Evolutionary conservation across 2,797 vertebrate species (phyloP).

Genomic region (Apodemus agrarius): DNA sequence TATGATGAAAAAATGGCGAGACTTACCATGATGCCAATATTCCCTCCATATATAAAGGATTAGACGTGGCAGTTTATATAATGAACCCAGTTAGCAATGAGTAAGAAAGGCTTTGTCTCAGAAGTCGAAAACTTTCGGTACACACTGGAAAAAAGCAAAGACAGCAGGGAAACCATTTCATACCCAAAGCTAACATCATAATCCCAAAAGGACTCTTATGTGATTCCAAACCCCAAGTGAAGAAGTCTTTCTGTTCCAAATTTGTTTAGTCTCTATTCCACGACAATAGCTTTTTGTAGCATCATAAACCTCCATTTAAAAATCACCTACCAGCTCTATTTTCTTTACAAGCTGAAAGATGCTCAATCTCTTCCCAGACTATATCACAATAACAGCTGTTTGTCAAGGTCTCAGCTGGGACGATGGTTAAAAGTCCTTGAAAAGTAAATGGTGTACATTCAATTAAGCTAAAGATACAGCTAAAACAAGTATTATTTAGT

Average conservation of each 20-base stretch:
- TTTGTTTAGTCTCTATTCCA: conserved; percentile 80
- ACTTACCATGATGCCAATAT: background rate
- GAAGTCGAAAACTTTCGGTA: conserved; percentile 46
- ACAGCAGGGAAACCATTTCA: conserved; percentile 56
- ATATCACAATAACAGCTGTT: conserved; percentile 76
- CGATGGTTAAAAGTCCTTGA: conserved; percentile 83
- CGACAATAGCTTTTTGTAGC: conserved; percentile 79
- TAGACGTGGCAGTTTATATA: background rate
- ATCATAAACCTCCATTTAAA: conserved; percentile 75
- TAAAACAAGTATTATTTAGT: conserved; percentile 76
- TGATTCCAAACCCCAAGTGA: conserved; percentile 73
- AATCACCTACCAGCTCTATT: conserved; percentile 72
- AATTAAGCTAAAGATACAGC: conserved; percentile 80
- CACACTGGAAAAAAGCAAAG: conserved; percentile 44
- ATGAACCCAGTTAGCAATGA: background rate
- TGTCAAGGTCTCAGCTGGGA: conserved; percentile 83
- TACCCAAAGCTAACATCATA: conserved; percentile 26
- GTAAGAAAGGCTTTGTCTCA: conserved; percentile 53
- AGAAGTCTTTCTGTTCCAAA: conserved; percentile 60
- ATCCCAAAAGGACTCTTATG: background rate
- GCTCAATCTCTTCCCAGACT: conserved; percentile 80
- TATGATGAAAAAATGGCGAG: conserved; percentile 36
- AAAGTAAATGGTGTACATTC: conserved; percentile 83
- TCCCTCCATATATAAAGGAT: background rate
- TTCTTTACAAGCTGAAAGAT: conserved; percentile 80